phyloP scores from a whole-genome alignment of 1,140 invertebrate species.

The Diorhabda sublineata region DNA sequence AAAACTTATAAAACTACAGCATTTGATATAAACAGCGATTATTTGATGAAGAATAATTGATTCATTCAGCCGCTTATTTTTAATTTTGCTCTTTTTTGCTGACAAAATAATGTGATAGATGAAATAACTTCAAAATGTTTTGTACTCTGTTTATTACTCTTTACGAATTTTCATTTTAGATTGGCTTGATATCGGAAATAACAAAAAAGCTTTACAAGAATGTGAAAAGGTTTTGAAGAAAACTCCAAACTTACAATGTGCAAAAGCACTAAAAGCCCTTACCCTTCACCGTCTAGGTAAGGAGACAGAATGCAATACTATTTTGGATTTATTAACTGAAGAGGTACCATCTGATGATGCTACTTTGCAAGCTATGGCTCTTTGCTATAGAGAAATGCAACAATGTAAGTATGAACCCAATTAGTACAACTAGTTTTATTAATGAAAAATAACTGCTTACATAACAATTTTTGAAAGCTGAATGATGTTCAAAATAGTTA shows the following conservation, averaged over 20 bases:
- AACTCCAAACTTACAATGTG: conserved; percentile 82
- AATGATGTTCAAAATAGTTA: too few relatives aligned
- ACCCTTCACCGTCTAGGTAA: conserved; percentile 83
- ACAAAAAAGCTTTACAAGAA: conserved; percentile 97
- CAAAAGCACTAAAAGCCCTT: conserved; percentile 86
- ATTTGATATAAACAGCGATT: too few relatives aligned
- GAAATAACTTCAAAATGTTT: too few relatives aligned
- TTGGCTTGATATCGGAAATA: conserved; percentile 91
- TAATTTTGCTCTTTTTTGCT: too few relatives aligned
- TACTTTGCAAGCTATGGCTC: conserved; percentile 93
- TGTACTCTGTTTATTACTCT: too few relatives aligned
- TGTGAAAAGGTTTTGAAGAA: conserved; percentile 94
- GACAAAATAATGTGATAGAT: too few relatives aligned
- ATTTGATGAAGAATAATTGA: too few relatives aligned
- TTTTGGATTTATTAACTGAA: conserved; percentile 73
- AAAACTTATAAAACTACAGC: too few relatives aligned
- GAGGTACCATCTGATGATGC: conserved; percentile 85
- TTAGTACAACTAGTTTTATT: neutral
- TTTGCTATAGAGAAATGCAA: conserved; percentile 89
- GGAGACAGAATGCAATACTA: conserved; percentile 67
- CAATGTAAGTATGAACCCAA: conserved; percentile 62
- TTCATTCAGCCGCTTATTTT: too few relatives aligned
- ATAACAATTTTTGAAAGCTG: too few relatives aligned
- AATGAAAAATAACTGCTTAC: too few relatives aligned
- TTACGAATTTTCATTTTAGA: conserved; percentile 59